A percentile compares a stretch with the other conserved stretches of the same genome.
Evolutionary conservation across 2,797 vertebrate genomes (phyloP).

Genomic region (Characodon lateralis): DNA sequence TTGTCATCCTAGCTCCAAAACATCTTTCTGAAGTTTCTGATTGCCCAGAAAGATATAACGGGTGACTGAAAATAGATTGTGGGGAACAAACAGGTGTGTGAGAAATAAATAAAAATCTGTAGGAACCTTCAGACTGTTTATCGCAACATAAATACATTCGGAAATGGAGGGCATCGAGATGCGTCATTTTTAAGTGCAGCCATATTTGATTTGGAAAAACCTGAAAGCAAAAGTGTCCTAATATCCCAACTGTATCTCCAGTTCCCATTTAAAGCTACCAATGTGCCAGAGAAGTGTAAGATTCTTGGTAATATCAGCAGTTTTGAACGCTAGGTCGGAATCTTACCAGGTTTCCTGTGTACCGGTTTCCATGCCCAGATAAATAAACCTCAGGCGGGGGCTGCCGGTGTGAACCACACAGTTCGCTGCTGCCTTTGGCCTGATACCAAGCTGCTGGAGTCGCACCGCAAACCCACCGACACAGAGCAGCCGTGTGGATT

Average conservation of each 20-base stretch:
- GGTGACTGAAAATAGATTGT: constrained; percentile 45
- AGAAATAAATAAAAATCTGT: constrained; percentile 36
- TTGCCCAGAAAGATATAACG: constrained; percentile 50
- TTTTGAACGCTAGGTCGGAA: constrained; percentile 60
- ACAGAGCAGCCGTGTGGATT: constrained; percentile 45
- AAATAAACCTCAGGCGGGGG: constrained; percentile 80
- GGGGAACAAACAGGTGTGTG: constrained; percentile 36
- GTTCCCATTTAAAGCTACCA: constrained; percentile 75
- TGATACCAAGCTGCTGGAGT: constrained; percentile 77
- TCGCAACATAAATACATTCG: constrained; percentile 17
- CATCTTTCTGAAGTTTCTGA: constrained; percentile 43
- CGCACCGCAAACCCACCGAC: constrained; percentile 70
- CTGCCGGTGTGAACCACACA: constrained; percentile 69
- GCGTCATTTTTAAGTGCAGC: constrained; percentile 9
- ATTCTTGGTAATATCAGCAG: constrained; percentile 76
- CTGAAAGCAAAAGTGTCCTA: constrained; percentile 29
- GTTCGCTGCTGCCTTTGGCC: constrained; percentile 73
- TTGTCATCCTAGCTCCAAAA: constrained; percentile 54
- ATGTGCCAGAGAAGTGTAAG: constrained; percentile 73
- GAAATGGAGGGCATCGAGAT: constrained; percentile 5
- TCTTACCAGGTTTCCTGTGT: constrained; percentile 73
- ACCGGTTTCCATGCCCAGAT: constrained; percentile 72
- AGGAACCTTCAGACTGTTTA: constrained; percentile 12
- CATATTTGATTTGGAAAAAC: constrained; percentile 22
- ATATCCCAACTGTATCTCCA: constrained; percentile 50